Conservation (phyloP, 2,888 invertebrate genomes). For the Pantelozetes paolii region DNA sequence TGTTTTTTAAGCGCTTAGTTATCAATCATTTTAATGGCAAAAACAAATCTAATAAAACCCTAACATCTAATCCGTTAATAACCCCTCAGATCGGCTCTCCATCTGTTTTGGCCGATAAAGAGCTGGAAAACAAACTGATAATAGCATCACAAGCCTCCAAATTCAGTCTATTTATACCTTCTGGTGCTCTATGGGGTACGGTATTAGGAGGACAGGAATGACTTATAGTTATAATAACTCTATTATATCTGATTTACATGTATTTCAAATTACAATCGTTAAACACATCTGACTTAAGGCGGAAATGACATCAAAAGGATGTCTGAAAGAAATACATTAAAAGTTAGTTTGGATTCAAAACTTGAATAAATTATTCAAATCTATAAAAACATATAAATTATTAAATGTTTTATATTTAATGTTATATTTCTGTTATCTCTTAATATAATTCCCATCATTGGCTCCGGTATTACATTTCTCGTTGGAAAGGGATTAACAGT, state of each 20-base stretch:
- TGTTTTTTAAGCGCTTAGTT: no score
- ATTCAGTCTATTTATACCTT: conserved; percentile 56
- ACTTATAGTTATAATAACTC: background rate
- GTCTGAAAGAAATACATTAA: conserved; percentile 15
- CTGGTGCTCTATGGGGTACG: conserved; percentile 59
- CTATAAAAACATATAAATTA: background rate
- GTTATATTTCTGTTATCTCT: conserved; percentile 52
- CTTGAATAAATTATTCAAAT: background rate
- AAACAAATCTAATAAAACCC: background rate
- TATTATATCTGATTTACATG: conserved; percentile 6
- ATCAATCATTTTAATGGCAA: no score
- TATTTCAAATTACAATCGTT: background rate
- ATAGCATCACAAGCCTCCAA: conserved; percentile 49
- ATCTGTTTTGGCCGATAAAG: conserved; percentile 56
- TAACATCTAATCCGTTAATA: background rate
- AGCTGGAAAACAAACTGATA: conserved; percentile 52
- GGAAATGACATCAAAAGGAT: conserved; percentile 14
- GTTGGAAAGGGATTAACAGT: conserved; percentile 53
- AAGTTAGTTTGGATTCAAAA: background rate
- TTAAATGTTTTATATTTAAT: background rate
- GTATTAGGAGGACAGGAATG: background rate
- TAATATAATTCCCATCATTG: background rate
- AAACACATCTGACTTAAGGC: background rate
- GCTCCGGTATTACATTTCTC: background rate
- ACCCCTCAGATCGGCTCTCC: conserved; percentile 57